Percentiles rank a stretch among this genome's conserved stretches.
Conservation (phyloP, 1,140 invertebrate genomes). For the Panonychus citri region DNA sequence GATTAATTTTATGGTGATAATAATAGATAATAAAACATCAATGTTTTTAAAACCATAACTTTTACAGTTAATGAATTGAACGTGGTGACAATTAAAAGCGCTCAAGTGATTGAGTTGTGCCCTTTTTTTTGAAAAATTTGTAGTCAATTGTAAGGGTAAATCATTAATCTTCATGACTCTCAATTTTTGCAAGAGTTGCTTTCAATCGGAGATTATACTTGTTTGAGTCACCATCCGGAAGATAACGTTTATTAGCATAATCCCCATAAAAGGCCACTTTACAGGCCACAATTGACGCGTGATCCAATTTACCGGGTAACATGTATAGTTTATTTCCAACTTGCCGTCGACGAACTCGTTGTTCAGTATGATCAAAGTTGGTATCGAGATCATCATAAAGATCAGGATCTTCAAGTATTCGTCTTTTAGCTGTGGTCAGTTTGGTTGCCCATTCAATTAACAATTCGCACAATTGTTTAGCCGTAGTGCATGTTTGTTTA, state of each 20-base stretch:
- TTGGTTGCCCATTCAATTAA: conserved; percentile 45
- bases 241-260: background rate
- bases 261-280: conserved; percentile 10
- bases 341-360: conserved; percentile 35
- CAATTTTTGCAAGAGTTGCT: conserved; percentile 8
- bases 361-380: conserved; percentile 23
- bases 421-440: conserved; percentile 44
- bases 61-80: too few species aligned
- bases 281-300: conserved; percentile 36
- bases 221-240: background rate
- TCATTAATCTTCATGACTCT: conserved; percentile 4
- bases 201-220: conserved; percentile 8
- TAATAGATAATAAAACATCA: too few species aligned
- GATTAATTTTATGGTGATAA: too few species aligned
- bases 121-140: too few species aligned
- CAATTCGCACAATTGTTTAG: conserved; percentile 42
- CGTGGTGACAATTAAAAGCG: too few species aligned
- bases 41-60: too few species aligned
- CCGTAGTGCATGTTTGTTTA: conserved; percentile 24
- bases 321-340: conserved; percentile 43
- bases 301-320: conserved; percentile 77
- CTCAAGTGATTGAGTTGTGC: too few species aligned
- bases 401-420: conserved; percentile 53
- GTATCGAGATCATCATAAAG: conserved; percentile 37
- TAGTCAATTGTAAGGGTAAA: too few species aligned